Conservation (phyloP, 1,140 invertebrate species). For the Hyles vespertilio region DNA sequence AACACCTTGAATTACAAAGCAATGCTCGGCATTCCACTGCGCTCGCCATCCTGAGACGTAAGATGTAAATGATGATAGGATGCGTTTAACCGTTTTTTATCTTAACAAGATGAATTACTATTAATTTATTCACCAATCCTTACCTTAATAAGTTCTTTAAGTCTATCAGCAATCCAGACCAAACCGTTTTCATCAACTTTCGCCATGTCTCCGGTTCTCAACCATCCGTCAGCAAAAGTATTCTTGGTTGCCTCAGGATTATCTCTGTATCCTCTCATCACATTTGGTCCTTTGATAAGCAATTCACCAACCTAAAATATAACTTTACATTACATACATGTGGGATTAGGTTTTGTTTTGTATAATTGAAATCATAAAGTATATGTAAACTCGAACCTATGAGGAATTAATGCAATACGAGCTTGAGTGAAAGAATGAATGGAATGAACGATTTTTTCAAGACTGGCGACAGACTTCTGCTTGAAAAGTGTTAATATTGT, state of each 20-base stretch:
- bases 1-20: no score
- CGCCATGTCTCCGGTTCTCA: conserved; percentile 88
- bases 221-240: conserved; percentile 83
- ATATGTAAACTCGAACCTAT: no score
- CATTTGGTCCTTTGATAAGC: conserved; percentile 81
- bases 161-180: conserved; percentile 86
- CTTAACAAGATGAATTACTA: neutral
- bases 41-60: no score
- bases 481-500: no score
- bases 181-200: conserved; percentile 81
- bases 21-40: no score
- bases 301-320: conserved; percentile 80
- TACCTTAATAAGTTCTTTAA: conserved; percentile 93
- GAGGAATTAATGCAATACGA: no score
- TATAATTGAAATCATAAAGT: no score
- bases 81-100: neutral
- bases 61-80: no score
- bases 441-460: no score
- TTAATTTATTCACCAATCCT: neutral
- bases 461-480: no score
- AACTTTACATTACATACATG: conserved; percentile 5
- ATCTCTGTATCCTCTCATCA: conserved; percentile 87
- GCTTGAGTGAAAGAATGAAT: no score
- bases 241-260: conserved; percentile 84
- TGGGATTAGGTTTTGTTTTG: neutral